Evolutionary conservation across 2,797 vertebrate genomes (phyloP).

Genomic region (Argya squamiceps): DNA sequence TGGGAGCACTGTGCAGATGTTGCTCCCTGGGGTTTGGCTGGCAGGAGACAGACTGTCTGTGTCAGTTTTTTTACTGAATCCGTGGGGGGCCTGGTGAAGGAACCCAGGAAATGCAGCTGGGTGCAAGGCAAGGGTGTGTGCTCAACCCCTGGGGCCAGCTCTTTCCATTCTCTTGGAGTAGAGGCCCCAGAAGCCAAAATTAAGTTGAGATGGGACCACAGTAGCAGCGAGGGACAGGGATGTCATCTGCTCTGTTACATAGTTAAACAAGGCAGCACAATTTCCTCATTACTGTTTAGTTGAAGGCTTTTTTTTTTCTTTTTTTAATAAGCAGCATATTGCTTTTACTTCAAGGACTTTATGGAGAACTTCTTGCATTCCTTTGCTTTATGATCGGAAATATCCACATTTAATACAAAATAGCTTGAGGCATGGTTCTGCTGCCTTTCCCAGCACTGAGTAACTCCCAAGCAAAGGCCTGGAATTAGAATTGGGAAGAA

Average conservation of each 20-base stretch:
- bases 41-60: not conserved
- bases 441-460: not conserved
- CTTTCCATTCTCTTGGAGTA: not conserved
- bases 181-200: not conserved
- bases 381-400: slow-evolving; percentile 57
- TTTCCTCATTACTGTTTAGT: not conserved
- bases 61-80: not conserved
- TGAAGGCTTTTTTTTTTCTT: not conserved
- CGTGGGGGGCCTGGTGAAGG: not conserved
- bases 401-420: slow-evolving; percentile 28
- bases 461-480: not conserved
- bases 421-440: slow-evolving; percentile 4
- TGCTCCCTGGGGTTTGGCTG: not conserved
- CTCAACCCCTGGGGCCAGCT: not conserved
- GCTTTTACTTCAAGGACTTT: slow-evolving; percentile 35
- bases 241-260: not conserved
- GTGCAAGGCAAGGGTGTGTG: not conserved
- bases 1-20: not conserved
- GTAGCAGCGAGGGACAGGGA: not conserved
- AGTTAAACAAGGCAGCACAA: not conserved
- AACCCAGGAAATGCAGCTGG: not conserved
- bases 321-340: not conserved
- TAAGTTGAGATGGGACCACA: not conserved
- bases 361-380: slow-evolving; percentile 51
- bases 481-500: slow-evolving; percentile 14